Conservation (phyloP, 2,113 vertebrate species). For the Gopherus flavomarginatus region DNA sequence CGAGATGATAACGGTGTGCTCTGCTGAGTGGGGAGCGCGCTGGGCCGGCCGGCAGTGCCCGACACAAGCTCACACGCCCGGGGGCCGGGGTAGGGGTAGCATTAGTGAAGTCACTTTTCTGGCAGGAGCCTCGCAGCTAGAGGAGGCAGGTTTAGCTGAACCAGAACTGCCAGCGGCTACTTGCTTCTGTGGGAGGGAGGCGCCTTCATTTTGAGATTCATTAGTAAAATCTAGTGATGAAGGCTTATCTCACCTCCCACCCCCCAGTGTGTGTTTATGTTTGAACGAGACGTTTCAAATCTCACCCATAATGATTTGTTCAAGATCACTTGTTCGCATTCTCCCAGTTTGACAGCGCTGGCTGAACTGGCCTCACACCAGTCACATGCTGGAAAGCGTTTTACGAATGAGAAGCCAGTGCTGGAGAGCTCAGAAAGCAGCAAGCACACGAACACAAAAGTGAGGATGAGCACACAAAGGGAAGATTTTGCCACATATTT, state of each 20-base stretch:
- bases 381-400: background rate
- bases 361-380: background rate
- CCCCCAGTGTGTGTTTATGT: background rate
- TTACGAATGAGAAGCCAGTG: background rate
- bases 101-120: background rate
- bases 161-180: background rate
- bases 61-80: rapidly evolving
- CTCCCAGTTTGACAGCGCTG: background rate
- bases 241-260: background rate
- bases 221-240: background rate
- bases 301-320: background rate
- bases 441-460: background rate
- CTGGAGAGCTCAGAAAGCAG: background rate
- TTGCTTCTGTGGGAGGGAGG: background rate
- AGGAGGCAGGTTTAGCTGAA: too few species aligned
- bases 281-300: background rate
- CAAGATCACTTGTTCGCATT: background rate
- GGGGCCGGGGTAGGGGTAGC: background rate
- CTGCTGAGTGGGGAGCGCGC: background rate
- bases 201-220: background rate
- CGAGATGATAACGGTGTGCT: background rate
- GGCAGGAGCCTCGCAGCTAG: background rate
- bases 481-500: background rate
- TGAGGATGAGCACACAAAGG: background rate
- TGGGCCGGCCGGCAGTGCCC: background rate